Percentiles rank a stretch among this genome's conserved stretches.
Evolutionary conservation across 1,140 invertebrate genomes (phyloP).

Genomic region (Drosophila eugracilis): DNA sequence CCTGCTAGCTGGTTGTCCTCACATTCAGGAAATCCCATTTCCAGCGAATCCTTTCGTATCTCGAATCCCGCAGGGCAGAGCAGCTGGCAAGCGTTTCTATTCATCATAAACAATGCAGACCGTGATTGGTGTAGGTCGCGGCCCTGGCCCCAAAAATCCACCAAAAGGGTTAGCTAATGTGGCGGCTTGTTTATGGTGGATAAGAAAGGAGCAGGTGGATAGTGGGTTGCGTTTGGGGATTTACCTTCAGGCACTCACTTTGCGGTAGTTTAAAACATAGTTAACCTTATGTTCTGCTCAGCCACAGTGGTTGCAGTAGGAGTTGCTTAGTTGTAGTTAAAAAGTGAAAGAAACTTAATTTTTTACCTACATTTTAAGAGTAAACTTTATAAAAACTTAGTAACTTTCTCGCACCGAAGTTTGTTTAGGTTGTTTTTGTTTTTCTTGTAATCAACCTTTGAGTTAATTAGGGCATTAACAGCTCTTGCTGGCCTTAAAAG

Average conservation of each 20-base stretch:
- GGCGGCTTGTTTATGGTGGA: conserved; percentile 45
- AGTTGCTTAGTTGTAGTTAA: too few relatives aligned
- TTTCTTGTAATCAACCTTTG: background rate
- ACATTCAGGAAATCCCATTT: background rate
- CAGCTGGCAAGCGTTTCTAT: conserved; percentile 63
- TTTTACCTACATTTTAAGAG: too few relatives aligned
- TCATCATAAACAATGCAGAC: conserved; percentile 73
- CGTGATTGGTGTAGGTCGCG: conserved; percentile 69
- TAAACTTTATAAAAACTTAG: too few relatives aligned
- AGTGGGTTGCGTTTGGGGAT: background rate
- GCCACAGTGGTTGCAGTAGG: background rate
- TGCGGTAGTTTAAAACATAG: background rate
- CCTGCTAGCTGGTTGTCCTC: conserved; percentile 3
- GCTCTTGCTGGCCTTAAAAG: background rate
- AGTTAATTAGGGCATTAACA: background rate
- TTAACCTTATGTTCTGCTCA: background rate
- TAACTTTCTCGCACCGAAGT: too few relatives aligned
- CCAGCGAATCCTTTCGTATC: conserved; percentile 11
- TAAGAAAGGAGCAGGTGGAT: background rate
- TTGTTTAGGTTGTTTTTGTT: background rate
- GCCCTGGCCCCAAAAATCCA: conserved; percentile 50
- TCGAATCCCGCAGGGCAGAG: conserved; percentile 24
- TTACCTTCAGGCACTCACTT: background rate
- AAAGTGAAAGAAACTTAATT: too few relatives aligned
- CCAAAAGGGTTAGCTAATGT: conserved; percentile 57